Percentiles rank a stretch among this genome's conserved stretches.
These are phyloP conservation scores for Dugesia japonica DNA, from an alignment of 2,888 invertebrate genomes.

Conservation along the genomic window DNA sequence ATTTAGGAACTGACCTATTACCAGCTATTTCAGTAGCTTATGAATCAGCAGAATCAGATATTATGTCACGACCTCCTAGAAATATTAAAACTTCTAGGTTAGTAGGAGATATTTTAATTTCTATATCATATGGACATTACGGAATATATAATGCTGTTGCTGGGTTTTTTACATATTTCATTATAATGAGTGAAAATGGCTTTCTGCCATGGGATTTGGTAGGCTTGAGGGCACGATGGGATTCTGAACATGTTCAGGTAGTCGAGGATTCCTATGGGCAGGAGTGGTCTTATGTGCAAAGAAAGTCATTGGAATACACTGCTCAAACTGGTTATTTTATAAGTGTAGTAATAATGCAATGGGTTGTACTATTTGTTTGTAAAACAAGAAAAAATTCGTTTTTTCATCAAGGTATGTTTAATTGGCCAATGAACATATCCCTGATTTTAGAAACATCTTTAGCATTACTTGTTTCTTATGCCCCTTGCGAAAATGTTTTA, in stretches of 20 bases:
- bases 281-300: neutral
- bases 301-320: conserved; percentile 35
- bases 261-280: neutral
- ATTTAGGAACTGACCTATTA: conserved; percentile 25
- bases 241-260: neutral
- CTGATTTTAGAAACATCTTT: conserved; percentile 24
- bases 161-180: conserved; percentile 50
- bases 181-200: conserved; percentile 20
- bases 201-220: conserved; percentile 5
- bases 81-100: conserved; percentile 6
- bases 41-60: conserved; percentile 27
- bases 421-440: neutral
- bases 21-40: conserved; percentile 29
- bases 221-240: neutral
- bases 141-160: conserved; percentile 96
- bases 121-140: conserved; percentile 91
- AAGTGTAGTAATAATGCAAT: conserved; percentile 34
- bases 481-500: conserved; percentile 13
- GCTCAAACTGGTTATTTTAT: conserved; percentile 34
- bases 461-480: conserved; percentile 9
- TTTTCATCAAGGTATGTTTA: conserved; percentile 29
- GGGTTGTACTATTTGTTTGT: conserved; percentile 34
- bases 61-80: conserved; percentile 22
- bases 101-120: conserved; percentile 53
- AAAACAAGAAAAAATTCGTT: conserved; percentile 33